Base-by-base conservation (phyloP, 2,797 vertebrate species). In the Mormyrops boulengeri region DNA sequence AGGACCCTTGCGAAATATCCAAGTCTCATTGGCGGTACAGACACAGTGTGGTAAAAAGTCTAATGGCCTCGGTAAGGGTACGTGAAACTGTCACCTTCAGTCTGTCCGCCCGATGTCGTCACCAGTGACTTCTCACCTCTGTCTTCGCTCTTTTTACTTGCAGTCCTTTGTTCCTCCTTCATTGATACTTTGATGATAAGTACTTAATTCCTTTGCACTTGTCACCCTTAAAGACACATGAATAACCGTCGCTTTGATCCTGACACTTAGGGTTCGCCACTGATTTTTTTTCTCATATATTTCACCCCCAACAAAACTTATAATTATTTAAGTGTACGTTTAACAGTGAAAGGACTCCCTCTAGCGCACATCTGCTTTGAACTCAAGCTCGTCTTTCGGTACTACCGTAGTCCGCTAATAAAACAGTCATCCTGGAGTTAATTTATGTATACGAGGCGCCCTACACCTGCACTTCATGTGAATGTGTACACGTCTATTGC, bases 291-390 rank as follows among this genome's bases (percentile, higher is more conserved):
- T 52, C 44, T 89, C 22, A 50, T 14, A 66, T 22, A 44, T 19
- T 69, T 86, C 57, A 30, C 17, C 47, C 17, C 50, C 53, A 30
- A 2, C 11, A 49, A 89, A 22, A 57, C 41, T 69, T 50, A 80
- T 12, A 30, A 77, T 19, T 88, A 88, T 6, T 8, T 22, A 50
- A 7, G n/a, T 5, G 66, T 73, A 47, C 1, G 34, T 26, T 85
- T 66, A 30, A 44, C 77, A 60, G 91, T 38, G 5, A 90, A 91
- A 91, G 91, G 22, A 91, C 95, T 90, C 94, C 94, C 88, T 90
- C 95, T 95, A 92, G 93, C 95, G 95, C 94, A 91, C 60, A 90
- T 22, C 26, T 80, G n/a, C 17, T 92, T 89, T 88, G 92, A 90
- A 49, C 26, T 55, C 55, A 85, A 41, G 50, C 19, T 14, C n/a